phyloP scores from a whole-genome alignment of 2,113 vertebrate species.

The Synodontis membranacea region DNA sequence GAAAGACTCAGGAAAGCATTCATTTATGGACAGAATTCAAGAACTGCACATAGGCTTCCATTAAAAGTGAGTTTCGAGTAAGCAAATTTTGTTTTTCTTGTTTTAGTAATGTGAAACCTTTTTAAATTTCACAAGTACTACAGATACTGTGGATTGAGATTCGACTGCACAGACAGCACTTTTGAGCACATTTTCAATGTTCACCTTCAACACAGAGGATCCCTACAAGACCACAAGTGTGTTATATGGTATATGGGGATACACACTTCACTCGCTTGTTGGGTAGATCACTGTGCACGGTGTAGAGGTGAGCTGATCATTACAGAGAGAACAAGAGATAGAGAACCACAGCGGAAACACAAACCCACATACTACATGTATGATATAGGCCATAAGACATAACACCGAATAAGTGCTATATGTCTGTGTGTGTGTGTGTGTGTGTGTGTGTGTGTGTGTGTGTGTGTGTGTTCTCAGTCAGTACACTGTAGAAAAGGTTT shows the following conservation, averaged over 20 bases:
- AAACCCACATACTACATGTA: neutral
- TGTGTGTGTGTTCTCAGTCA: neutral
- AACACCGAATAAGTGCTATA: neutral
- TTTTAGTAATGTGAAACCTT: neutral
- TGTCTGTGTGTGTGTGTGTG: too few relatives aligned
- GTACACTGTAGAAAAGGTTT: neutral
- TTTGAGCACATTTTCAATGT: neutral
- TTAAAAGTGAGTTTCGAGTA: neutral
- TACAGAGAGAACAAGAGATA: neutral
- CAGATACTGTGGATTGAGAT: neutral
- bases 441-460: neutral
- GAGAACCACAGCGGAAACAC: constrained; percentile 1
- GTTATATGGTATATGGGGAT: neutral
- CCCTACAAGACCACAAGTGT: constrained; percentile 4
- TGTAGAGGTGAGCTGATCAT: neutral
- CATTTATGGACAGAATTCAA: neutral
- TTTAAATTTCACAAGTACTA: neutral
- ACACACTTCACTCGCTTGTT: too few relatives aligned
- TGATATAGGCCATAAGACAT: neutral
- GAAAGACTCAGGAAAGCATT: neutral
- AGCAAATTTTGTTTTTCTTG: neutral
- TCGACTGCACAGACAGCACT: neutral
- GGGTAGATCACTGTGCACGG: neutral
- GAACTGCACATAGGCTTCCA: neutral
- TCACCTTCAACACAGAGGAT: too few relatives aligned